Evolutionary conservation across 2,888 invertebrate genomes (phyloP).

Genomic region (Steinernema carpocapsae): DNA sequence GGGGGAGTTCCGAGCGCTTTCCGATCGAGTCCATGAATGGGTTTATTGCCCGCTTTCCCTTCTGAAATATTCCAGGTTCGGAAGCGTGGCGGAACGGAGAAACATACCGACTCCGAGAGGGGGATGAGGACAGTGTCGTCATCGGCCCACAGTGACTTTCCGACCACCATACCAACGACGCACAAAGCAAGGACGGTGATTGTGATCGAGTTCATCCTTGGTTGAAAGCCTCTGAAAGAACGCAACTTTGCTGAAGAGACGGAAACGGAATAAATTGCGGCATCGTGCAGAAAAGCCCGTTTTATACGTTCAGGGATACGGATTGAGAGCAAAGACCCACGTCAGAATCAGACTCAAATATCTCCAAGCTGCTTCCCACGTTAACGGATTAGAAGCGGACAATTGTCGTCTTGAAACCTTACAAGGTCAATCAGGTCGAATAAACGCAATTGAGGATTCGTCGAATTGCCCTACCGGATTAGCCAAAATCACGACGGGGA

Average conservation of each 20-base stretch:
- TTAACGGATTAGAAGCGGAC: too few relatives aligned
- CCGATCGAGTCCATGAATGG: constrained; percentile 64
- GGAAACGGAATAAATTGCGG: background rate
- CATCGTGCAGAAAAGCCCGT: background rate
- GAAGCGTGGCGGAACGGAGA: background rate
- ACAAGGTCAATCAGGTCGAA: too few relatives aligned
- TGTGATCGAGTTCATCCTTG: constrained; percentile 26
- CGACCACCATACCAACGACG: background rate
- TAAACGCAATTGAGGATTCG: too few relatives aligned
- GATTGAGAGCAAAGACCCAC: too few relatives aligned
- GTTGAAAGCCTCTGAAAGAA: constrained; percentile 8
- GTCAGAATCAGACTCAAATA: too few relatives aligned
- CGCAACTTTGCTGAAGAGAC: background rate
- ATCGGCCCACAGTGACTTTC: constrained; percentile 16
- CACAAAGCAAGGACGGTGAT: constrained; percentile 17
- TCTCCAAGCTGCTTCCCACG: too few relatives aligned
- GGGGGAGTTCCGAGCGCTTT: constrained; percentile 44
- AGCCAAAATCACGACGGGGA: too few relatives aligned
- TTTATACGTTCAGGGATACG: too few relatives aligned
- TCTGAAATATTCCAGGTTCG: constrained; percentile 30
- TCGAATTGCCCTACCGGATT: too few relatives aligned
- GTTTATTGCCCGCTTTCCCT: constrained; percentile 62
- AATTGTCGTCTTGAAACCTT: too few relatives aligned
- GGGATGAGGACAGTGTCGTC: constrained; percentile 23
- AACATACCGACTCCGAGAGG: constrained; percentile 7